Evolutionary conservation across 2,113 vertebrate genomes (phyloP), one percentile per base, ranked within the genome.

Genomic region (Haplochromis vanheusdeni): DNA sequence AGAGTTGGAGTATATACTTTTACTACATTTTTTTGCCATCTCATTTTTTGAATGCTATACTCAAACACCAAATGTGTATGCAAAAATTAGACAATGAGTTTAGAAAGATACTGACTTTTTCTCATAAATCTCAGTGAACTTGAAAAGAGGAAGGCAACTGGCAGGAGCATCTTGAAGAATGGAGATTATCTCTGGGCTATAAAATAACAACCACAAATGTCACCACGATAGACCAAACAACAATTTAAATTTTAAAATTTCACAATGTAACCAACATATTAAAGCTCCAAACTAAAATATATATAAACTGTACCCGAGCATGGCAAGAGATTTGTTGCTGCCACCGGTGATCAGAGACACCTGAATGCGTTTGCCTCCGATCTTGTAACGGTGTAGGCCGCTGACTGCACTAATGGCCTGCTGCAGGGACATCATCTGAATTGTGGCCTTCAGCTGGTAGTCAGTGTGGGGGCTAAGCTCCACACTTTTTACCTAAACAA

Each of bases 391-490:
- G 82, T 99, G 99, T 79, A 99, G 96, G 28, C 91, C 96, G 68
- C 97, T 98, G 87, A 99, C 97, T 1, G 98, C 98, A 31, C 95
- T 94, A 31, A 99, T 97, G 0, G 99, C 98, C 94, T 99, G 98
- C 91, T 98, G 98, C 31, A 99, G 94, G n/a, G 94, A 98, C 82
- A 97, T 95, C 98, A 99, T 98, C 91, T 98, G 97, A 85, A 99
- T 93, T 6, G 96, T 95, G 42, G 98, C 99, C 92, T 97, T 98
- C 87, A 99, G 92, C 91, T 99, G 98, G 89, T 99, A 99, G 92
- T 99, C 99, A 2, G 98, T 99, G 86, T 99, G 98, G 52, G 98
- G 98, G 89, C 98, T 99, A 68, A 99, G 97, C 87, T 99, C 98
- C 58, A 99, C 96, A 40, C 89, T 23, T 88, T 94, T 94, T 17